phyloP scores from a whole-genome alignment of 2,888 invertebrate genomes.

The Adineta ricciae region DNA sequence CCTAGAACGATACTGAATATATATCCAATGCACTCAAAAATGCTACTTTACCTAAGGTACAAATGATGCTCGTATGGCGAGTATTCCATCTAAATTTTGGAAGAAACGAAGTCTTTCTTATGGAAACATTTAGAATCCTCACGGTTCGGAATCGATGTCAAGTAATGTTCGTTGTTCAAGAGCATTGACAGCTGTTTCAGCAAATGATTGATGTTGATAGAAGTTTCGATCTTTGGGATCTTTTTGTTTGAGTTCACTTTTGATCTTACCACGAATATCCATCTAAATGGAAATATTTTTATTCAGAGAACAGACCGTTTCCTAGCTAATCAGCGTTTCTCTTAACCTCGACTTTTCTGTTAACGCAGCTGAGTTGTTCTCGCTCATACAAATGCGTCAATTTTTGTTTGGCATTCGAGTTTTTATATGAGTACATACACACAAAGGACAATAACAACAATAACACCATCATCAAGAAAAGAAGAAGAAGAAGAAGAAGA shows the following conservation, averaged over 20 bases:
- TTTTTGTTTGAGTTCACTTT: not conserved
- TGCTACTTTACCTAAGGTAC: slow-evolving; percentile 24
- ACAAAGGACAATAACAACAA: not conserved
- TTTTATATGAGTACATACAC: not conserved
- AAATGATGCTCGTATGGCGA: slow-evolving; percentile 33
- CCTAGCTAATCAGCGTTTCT: not conserved
- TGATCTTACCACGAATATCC: not conserved
- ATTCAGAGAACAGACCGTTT: not conserved
- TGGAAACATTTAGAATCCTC: not conserved
- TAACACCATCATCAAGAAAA: no score
- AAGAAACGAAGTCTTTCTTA: not conserved
- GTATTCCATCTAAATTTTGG: slow-evolving; percentile 7
- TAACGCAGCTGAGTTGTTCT: not conserved
- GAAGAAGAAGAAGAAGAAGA: no score
- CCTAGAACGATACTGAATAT: slow-evolving; percentile 7
- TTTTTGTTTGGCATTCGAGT: not conserved
- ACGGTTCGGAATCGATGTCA: slow-evolving; percentile 32
- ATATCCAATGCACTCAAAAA: not conserved
- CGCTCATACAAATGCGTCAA: not conserved
- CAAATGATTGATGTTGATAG: slow-evolving; percentile 20
- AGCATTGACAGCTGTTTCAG: not conserved
- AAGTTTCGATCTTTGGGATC: not conserved
- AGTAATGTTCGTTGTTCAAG: slow-evolving; percentile 28
- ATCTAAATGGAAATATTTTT: not conserved
- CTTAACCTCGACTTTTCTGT: not conserved